Conservation (phyloP, 2,888 invertebrate species). For the Andrena bicolor region DNA sequence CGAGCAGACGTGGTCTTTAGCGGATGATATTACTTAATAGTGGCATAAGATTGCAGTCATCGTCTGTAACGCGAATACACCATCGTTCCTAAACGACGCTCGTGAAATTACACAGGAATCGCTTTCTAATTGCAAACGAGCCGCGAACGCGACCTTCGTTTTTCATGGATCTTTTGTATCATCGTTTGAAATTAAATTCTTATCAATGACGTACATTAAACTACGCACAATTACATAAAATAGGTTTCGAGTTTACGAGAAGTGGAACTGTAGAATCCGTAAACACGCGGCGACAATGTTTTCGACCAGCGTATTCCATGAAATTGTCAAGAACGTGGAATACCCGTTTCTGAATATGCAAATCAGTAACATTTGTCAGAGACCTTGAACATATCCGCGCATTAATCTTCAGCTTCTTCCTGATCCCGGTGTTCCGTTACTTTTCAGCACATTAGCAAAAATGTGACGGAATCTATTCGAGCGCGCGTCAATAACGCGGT, state of each 20-base stretch:
- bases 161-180: neutral
- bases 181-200: neutral
- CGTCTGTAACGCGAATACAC: slow-evolving; percentile 20
- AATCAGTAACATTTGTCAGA: slow-evolving; percentile 36
- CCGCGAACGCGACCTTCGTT: slow-evolving; percentile 16
- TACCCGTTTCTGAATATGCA: slow-evolving; percentile 38
- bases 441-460: slow-evolving; percentile 9
- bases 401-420: slow-evolving; percentile 28
- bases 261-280: too few relatives aligned
- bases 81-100: slow-evolving; percentile 25
- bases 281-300: neutral
- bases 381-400: slow-evolving; percentile 11
- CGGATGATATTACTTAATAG: slow-evolving; percentile 43
- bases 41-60: slow-evolving; percentile 26
- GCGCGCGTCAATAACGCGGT: neutral
- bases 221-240: too few relatives aligned
- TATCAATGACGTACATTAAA: too few relatives aligned
- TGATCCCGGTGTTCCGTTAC: slow-evolving; percentile 32
- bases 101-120: slow-evolving; percentile 38
- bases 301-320: neutral
- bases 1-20: slow-evolving; percentile 11
- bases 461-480: neutral
- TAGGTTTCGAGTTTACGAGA: too few relatives aligned
- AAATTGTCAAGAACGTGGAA: neutral
- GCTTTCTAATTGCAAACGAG: slow-evolving; percentile 42